phyloP scores from a whole-genome alignment of 2,888 invertebrate species.

The Bellardia pandia region DNA sequence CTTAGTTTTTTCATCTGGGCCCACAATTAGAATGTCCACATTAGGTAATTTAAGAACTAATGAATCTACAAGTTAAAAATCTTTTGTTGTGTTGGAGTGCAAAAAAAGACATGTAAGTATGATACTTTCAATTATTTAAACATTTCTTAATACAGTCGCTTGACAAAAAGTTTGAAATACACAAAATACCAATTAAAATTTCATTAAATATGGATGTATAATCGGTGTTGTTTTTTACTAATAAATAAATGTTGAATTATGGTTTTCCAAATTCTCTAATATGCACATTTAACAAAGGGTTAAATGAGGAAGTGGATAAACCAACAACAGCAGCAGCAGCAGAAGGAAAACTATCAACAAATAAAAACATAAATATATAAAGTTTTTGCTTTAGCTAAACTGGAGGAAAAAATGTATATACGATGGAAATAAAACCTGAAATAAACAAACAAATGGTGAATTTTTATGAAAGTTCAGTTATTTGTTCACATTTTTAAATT shows the following conservation, averaged over 20 bases:
- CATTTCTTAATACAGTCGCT: neutral
- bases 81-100: too few species aligned
- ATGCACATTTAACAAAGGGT: neutral
- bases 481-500: conserved; percentile 73
- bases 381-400: conserved; percentile 12
- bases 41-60: too few species aligned
- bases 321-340: neutral
- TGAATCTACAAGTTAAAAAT: too few species aligned
- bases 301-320: conserved; percentile 11
- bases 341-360: conserved; percentile 13
- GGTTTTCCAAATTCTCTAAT: conserved; percentile 9
- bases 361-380: conserved; percentile 25
- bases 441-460: conserved; percentile 29
- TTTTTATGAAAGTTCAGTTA: conserved; percentile 55
- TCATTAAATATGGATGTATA: neutral
- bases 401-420: conserved; percentile 1
- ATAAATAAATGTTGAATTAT: conserved; percentile 7
- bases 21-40: too few species aligned
- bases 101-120: too few species aligned
- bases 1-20: too few species aligned
- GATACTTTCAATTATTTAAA: neutral
- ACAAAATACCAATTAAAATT: neutral
- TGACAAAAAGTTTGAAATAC: neutral
- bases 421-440: neutral
- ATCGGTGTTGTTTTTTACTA: neutral